phyloP scores from a whole-genome alignment of 2,797 vertebrate genomes.

The Microctenopoma stevenorrisi region DNA sequence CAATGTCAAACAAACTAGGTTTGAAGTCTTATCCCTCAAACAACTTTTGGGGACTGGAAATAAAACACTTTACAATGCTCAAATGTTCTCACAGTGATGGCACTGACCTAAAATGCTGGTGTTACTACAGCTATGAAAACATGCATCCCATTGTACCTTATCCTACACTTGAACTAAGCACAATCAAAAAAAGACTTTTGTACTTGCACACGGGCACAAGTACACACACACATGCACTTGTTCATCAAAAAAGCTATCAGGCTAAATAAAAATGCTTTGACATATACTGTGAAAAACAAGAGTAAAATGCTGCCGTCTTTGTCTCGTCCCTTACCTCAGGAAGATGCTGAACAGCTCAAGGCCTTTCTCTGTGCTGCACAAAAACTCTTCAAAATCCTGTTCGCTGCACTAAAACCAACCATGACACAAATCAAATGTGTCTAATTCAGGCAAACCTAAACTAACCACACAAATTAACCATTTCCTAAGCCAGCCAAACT shows the following conservation, averaged over 20 bases:
- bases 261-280: conserved; percentile 24
- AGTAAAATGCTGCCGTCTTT: conserved; percentile 13
- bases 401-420: conserved; percentile 19
- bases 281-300: conserved; percentile 11
- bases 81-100: neutral
- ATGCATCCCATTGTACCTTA: no score
- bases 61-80: neutral
- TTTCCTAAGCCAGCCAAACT: conserved; percentile 36
- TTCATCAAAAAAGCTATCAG: conserved; percentile 31
- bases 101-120: neutral
- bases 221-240: conserved; percentile 2
- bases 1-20: no score
- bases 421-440: conserved; percentile 43
- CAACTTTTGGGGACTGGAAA: neutral
- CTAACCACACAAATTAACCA: conserved; percentile 10
- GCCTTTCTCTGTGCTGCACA: neutral
- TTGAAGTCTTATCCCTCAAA: neutral
- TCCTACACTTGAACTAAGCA: neutral
- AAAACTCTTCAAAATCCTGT: conserved; percentile 22
- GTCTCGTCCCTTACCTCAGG: conserved; percentile 6
- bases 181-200: neutral
- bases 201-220: conserved; percentile 1
- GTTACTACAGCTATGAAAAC: no score
- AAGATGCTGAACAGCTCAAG: conserved; percentile 20
- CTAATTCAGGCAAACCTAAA: conserved; percentile 54